Percentiles rank a stretch among this genome's conserved stretches.
Conservation (phyloP, 2,888 invertebrate species). For the Orthosia cruda region DNA sequence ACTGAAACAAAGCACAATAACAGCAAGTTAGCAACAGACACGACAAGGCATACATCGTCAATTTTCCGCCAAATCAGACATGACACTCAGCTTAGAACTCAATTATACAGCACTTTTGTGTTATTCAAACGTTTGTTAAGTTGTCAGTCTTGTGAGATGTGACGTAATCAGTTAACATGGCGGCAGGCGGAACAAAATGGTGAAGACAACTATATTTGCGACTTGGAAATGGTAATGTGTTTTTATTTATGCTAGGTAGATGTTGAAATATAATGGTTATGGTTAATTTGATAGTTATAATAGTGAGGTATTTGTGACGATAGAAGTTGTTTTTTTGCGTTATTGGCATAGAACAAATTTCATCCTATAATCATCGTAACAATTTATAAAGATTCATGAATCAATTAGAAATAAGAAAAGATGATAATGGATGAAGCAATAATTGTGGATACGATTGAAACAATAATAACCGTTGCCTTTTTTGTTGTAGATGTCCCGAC, state of each 20-base stretch:
- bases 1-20: not conserved
- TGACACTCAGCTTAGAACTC: conserved; percentile 36
- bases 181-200: conserved; percentile 36
- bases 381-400: too few relatives aligned
- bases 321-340: not conserved
- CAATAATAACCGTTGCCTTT: too few relatives aligned
- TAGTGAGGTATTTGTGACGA: not conserved
- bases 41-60: conserved; percentile 4
- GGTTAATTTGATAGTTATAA: not conserved
- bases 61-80: conserved; percentile 40
- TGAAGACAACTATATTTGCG: conserved; percentile 26
- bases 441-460: too few relatives aligned
- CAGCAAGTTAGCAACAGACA: not conserved
- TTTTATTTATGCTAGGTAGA: conserved; percentile 26
- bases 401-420: too few relatives aligned
- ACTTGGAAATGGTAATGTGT: conserved; percentile 33
- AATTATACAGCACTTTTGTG: conserved; percentile 21
- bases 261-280: conserved; percentile 9
- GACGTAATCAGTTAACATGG: conserved; percentile 40
- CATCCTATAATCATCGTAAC: too few relatives aligned
- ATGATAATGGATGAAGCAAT: too few relatives aligned
- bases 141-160: conserved; percentile 32
- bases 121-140: conserved; percentile 30
- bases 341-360: too few relatives aligned
- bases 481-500: too few relatives aligned